Evolutionary conservation across 2,888 invertebrate genomes (phyloP), one percentile per base, ranked within the genome.

Genomic region (Apocheima hispidaria): DNA sequence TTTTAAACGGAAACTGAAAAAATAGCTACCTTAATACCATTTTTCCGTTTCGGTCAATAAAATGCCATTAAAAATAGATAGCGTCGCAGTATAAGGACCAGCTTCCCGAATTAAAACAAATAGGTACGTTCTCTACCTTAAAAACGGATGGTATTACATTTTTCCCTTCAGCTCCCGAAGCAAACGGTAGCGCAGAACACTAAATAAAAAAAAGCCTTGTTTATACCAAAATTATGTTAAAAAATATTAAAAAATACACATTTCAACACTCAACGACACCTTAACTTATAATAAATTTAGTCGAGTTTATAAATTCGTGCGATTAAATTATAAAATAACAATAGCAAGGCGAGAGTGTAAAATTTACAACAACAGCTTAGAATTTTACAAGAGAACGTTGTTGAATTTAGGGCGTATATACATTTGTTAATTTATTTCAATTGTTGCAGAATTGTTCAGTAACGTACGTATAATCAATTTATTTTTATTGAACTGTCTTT

Each of bases 261-360:
- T 66, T 56, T 59, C 52, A 69, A 66, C 65, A 68, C 64, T 69
- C 69, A 68, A 68, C 68, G 63, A 68, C 59, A 58, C 41, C 77
- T 74, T 79, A 78, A 74, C 74, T 75, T 75, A 82, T 75, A 74
- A 78, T 75, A 78, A 75, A 72, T 77, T 83, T 79, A 79, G 80
- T 82, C 78, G 75, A 82, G 76, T 83, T 75, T 71, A 81, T 90
- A 90, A 89, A 91, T 92, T 91, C 90, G 90, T 92, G 90, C 90
- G 89, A 82, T 87, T 84, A 87, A 90, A 84, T 79, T 79, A 84
- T 62, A 81, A 79, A 75, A 70, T 71, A 78, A 81, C 76, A 82
- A 81, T 64, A 83, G 70, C 82, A 81, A 86, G 75, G 85, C 83
- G 75, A 82, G 28, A 82, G 78, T 78, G 68, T 65, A 75, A 75